Conservation (phyloP, 2,797 vertebrate genomes). For the Carcharodon carcharias region DNA sequence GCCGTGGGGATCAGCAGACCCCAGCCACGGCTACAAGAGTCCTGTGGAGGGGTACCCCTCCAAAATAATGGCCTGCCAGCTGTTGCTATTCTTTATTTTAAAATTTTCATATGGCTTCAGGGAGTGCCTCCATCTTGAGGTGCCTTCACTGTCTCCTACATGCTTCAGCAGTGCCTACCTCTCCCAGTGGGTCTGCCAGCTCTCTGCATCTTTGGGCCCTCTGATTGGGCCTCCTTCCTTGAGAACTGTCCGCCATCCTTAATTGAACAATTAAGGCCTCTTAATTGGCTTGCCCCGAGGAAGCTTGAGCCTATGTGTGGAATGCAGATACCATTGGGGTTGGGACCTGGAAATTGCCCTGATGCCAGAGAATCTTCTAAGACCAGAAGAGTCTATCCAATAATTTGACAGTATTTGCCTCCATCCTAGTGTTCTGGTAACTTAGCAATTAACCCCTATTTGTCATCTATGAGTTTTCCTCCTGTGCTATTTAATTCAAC, state of each 20-base stretch:
- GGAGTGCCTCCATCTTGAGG: neutral
- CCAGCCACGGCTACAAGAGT: no score
- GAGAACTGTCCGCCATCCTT: neutral
- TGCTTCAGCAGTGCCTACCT: no score
- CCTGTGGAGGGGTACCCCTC: no score
- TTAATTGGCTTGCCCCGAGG: neutral
- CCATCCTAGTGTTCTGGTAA: neutral
- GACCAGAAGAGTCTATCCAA: neutral
- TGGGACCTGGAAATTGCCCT: neutral
- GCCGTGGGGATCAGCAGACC: no score
- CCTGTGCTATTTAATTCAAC: neutral
- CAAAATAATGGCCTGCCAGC: neutral
- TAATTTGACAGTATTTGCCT: neutral
- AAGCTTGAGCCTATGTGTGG: neutral
- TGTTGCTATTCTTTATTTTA: neutral
- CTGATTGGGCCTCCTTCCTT: no score
- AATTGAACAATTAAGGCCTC: neutral
- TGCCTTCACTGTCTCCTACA: no score
- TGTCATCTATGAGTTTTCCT: neutral
- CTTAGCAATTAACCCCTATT: neutral
- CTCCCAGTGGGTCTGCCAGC: no score
- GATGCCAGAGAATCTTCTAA: neutral
- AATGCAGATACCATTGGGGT: no score
- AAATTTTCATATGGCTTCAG: neutral
- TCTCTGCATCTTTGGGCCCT: no score